Percentiles rank a stretch among this genome's conserved stretches.
phyloP scores from a whole-genome alignment of 2,113 vertebrate genomes.

The Ceratotherium simum region DNA sequence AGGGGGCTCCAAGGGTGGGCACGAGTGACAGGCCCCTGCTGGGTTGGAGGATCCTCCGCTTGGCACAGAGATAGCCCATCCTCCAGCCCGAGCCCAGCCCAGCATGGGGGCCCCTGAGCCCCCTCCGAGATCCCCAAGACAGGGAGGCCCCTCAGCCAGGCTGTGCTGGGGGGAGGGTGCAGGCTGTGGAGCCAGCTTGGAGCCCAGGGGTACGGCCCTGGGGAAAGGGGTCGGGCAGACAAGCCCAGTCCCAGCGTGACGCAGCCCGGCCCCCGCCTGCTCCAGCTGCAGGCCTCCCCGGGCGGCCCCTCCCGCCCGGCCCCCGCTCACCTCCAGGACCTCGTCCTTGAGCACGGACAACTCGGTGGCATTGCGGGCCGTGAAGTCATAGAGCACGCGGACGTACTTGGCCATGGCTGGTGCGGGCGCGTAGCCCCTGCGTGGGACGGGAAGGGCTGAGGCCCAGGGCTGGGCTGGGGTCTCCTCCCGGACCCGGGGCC shows the following conservation, averaged over 20 bases:
- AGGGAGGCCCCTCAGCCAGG: background rate
- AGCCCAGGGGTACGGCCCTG: background rate
- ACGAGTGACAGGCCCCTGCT: background rate
- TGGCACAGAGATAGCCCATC: background rate
- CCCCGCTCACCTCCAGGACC: constrained; percentile 91
- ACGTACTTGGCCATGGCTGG: constrained; percentile 88
- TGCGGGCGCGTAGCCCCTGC: constrained; percentile 87
- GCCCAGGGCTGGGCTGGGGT: background rate
- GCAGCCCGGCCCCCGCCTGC: background rate
- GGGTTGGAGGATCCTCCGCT: background rate
- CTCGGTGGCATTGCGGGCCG: constrained; percentile 95
- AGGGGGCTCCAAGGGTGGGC: background rate
- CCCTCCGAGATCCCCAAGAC: background rate
- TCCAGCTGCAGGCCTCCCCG: background rate
- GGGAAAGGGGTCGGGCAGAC: background rate
- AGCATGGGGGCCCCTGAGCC: background rate
- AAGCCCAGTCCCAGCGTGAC: fast-evolving
- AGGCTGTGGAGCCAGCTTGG: background rate
- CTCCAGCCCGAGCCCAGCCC: background rate
- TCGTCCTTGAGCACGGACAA: constrained; percentile 96
- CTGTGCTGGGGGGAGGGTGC: background rate
- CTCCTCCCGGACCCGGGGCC: background rate
- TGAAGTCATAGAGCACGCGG: constrained; percentile 95
- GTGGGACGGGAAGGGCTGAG: background rate
- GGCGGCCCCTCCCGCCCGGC: fast-evolving